Base-by-base conservation (phyloP, 2,888 invertebrate genomes). In the Drosophila setosimentum region DNA sequence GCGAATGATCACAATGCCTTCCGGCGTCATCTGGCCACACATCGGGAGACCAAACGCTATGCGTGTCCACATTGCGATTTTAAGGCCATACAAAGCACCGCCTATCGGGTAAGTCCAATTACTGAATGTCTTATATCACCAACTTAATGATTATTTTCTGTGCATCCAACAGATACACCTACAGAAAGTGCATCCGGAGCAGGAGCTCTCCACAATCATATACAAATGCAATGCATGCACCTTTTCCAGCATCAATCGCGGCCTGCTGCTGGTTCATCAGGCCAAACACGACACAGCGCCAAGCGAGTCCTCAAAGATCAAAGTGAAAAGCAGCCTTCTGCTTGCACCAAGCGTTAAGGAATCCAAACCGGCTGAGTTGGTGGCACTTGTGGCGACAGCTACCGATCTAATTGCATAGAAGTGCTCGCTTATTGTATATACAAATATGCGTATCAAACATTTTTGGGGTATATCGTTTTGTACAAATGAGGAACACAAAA, bases 1-100 rank as follows among this genome's bases (percentile, higher is more conserved):
- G 95, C 96, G 6, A 95, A 96, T 3, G 97, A 97, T 91, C 97
- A 97, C 93, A 97, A 97, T 92, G 95, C 97, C 0, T 94, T 97
- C 78, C 94, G 97, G 30, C 94, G 97, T 2, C 98, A 98, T 92
- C 96, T 96, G 84, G 92, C 89, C 84, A 94, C 95, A 16, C 97
- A 98, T 92, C 95, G 96, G 8, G 96, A 96, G 21, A 94, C 95
- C 57, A 95, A 95, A 83, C 95, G 95, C 0, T 98, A 98, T 93
- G 95, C 95, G 80, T 98, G 98, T 90, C 95, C 95, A 53, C 95
- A 95, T 89, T 98, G 98, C 89, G 94, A 95, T 0, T 97, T 97
- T 92, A 95, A 95, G 16, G 95, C 96, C 82, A 97, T 98, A 79
- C 97, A 97, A 92, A 96, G 97, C 64, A 96, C 96, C 8, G 95